phyloP scores from a whole-genome alignment of 2,888 invertebrate species.

The Oscheius sp. region DNA sequence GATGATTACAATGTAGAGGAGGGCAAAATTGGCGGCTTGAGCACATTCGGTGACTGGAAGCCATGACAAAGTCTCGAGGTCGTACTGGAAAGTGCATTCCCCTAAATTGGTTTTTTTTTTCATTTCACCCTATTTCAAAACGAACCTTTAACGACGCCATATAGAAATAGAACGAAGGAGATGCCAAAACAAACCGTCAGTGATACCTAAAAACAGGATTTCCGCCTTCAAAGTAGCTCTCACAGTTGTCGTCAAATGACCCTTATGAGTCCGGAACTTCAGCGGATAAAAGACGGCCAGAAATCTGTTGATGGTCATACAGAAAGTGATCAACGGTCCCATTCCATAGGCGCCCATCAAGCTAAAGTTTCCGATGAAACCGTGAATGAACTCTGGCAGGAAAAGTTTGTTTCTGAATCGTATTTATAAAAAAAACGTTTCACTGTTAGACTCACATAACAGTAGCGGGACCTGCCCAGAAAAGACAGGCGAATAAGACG shows the following conservation, averaged over 20 bases:
- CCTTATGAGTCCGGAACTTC: neutral
- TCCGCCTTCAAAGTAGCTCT: neutral
- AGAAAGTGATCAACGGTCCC: slow-evolving; percentile 14
- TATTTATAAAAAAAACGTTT: neutral
- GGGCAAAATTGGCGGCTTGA: neutral
- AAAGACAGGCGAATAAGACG: neutral
- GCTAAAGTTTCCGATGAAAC: slow-evolving; percentile 16
- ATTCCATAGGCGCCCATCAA: neutral
- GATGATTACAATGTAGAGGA: neutral
- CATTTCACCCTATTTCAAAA: neutral
- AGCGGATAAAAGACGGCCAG: slow-evolving; percentile 14
- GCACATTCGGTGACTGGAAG: slow-evolving; percentile 2
- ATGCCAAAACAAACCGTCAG: neutral
- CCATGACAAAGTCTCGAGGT: slow-evolving; percentile 12
- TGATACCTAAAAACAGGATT: neutral
- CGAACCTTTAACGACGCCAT: slow-evolving; percentile 14
- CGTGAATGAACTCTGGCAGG: neutral
- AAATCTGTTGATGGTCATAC: slow-evolving; percentile 16
- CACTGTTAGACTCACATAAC: neutral
- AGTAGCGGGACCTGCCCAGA: slow-evolving; percentile 14
- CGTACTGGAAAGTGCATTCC: slow-evolving; percentile 12
- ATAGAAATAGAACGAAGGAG: slow-evolving; percentile 5
- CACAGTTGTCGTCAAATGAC: neutral
- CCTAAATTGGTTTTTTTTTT: neutral
- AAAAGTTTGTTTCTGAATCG: neutral